Percentiles rank a stretch among this genome's conserved stretches.
These are phyloP conservation scores for Melieria crassipennis DNA, from an alignment of 2,888 invertebrate genomes.

Conservation along the genomic window DNA sequence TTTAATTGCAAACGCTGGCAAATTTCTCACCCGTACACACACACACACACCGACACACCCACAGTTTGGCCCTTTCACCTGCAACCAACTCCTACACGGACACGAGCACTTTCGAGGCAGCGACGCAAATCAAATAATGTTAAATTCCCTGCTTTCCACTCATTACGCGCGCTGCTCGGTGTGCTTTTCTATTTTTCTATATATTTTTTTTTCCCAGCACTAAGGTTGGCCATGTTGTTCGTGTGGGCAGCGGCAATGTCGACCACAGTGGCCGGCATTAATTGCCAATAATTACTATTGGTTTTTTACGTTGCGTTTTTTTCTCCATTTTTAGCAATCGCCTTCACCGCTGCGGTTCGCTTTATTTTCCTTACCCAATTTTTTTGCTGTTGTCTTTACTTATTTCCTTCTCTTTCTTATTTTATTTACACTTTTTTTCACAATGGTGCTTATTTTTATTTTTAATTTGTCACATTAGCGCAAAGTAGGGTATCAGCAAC, in stretches of 20 bases:
- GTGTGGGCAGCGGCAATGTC: background rate
- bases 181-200: conserved; percentile 34
- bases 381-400: conserved; percentile 2
- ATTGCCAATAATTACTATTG: conserved; percentile 64
- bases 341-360: background rate
- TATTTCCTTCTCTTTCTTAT: background rate
- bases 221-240: background rate
- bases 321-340: conserved; percentile 1
- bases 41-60: background rate
- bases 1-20: conserved; percentile 61
- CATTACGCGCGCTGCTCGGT: conserved; percentile 8
- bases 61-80: background rate
- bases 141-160: background rate
- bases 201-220: conserved; percentile 35
- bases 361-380: background rate
- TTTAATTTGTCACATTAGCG: conserved; percentile 27
- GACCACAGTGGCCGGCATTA: conserved; percentile 41
- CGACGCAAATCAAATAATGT: conserved; percentile 20
- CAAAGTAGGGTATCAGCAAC: conserved; percentile 19
- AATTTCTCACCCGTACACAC: conserved; percentile 11
- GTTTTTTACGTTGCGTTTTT: conserved; percentile 44
- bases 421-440: conserved; percentile 1
- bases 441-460: conserved; percentile 14
- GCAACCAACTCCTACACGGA: conserved; percentile 2
- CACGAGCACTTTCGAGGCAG: background rate